Evolutionary conservation across 2,113 vertebrate genomes (phyloP), one percentile per base, ranked within the genome.

Genomic region (Catharus fuscescens): DNA sequence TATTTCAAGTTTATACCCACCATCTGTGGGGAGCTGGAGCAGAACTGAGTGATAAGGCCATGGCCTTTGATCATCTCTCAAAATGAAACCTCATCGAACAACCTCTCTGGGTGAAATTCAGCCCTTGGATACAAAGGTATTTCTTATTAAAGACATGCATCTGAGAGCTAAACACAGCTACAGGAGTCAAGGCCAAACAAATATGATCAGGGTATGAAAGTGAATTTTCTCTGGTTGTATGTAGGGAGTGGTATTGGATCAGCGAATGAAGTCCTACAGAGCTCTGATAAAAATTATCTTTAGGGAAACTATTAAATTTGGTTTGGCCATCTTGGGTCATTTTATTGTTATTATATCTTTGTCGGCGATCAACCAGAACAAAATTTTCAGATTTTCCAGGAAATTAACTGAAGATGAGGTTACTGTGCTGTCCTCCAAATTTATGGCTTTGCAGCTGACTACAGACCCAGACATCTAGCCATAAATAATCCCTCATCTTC

Each of bases 321-420:
- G 26, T 79, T 91, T 94, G 80, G 40, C 83, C 9, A 9, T 78
- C 76, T 84, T 1, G 3, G 56, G 86, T 62, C 76, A 70, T 71
- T 96, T 86, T 76, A 83, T 94, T 93, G 50, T 96, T 95, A 38
- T 83, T 93, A 14, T 92, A 86, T 93, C 91, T 93, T 77, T 74
- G 32, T 66, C 71, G 72, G 65, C 0, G 0, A 89, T 93, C 82
- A 86, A 12, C 57, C 60, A 79, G 61, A 61, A 85, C 93, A 95
- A 96, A 94, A 64, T 93, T 97, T 96, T 89, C 61, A 94, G 87
- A 79, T 74, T 90, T 83, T 74, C 45, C 90, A 96, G 93, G 86
- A 95, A 97, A 89, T 95, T 96, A 95, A 85, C 71, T 72, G 54
- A 57, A 85, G 70, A 95, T 95, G 45, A 50, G 38, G 84, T 83